Evolutionary conservation across 2,888 invertebrate species (phyloP).

Genomic region (Eumerus sabulonum): DNA sequence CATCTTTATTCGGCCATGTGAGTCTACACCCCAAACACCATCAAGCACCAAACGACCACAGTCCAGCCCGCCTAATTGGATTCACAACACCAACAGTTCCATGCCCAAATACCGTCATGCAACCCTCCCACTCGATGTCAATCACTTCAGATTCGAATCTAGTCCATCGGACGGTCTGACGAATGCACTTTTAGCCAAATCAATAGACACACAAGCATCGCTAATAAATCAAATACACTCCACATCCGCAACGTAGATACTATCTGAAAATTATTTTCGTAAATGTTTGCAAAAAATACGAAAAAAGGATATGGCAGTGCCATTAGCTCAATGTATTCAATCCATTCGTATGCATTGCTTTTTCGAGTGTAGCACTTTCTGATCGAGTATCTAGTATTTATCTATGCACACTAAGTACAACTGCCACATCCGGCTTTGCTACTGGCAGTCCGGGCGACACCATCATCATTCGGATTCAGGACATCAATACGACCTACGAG

Average conservation of each 20-base stretch:
- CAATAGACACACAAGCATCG: constrained; percentile 19
- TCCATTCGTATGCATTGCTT: not conserved
- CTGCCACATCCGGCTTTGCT: constrained; percentile 51
- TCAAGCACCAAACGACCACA: too few species aligned
- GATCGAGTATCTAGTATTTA: constrained; percentile 5
- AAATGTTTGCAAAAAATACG: constrained; percentile 15
- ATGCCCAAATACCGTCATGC: too few species aligned
- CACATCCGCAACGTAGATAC: not conserved
- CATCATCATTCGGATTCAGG: too few species aligned
- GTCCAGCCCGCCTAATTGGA: too few species aligned
- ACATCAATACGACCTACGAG: too few species aligned
- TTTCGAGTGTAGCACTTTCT: too few species aligned
- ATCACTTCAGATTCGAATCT: constrained; percentile 51
- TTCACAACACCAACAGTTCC: too few species aligned
- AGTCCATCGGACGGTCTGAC: constrained; percentile 43
- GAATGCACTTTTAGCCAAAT: constrained; percentile 55
- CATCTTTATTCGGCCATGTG: too few species aligned
- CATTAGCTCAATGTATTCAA: constrained; percentile 26
- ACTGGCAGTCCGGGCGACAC: not conserved
- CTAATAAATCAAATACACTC: constrained; percentile 46
- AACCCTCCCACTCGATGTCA: constrained; percentile 37
- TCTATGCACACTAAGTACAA: constrained; percentile 35
- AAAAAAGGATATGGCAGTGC: constrained; percentile 20
- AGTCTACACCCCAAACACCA: too few species aligned
- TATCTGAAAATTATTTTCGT: constrained; percentile 3